Base-by-base conservation (phyloP, 2,888 invertebrate genomes). In the Serrognathus titanus region DNA sequence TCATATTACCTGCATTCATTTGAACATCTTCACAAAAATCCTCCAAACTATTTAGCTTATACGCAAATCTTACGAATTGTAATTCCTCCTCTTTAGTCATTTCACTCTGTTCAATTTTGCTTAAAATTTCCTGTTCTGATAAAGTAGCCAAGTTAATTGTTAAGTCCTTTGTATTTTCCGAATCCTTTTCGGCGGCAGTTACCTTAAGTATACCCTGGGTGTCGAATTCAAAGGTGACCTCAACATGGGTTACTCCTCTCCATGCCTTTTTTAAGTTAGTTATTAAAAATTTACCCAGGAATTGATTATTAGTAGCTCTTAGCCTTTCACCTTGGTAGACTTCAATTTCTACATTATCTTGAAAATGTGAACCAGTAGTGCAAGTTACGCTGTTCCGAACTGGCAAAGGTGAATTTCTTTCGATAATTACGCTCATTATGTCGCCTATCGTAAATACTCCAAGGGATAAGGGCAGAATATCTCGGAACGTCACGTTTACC, bases 321-420 rank as follows among this genome's bases (percentile, higher is more conserved):
- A 16, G 43, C 5, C 24, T 48, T 24, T 55, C 55, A 10, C 55
- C 55, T 43, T 55, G 48, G 20, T 49, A 55, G 11, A 55, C 36
- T 16, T 11, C 12, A 20, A 55, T 45, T 36, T 12, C 5, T 16
- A 55, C 43, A 7, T 1, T n/a, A 3, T 35, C 51, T 54, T 68
- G 66, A 12, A 63, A 53, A 43, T 66, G 60, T 4, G 55, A 16
- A 6, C 51, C 20, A 2, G 66, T 67, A 7, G 46, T 8, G 7
- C 45, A 48, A 2, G 43, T 40, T 12, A 24, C 46, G 11, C 13
- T 53, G 1, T 13, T 16, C 13, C 16, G 55, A 3, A 16, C 7
- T 1, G 68, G 68, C 24, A 68, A 51, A 8, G 53, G 39, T 37
- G 64, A 59, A 51, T 68, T 68, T 47, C 64, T 61, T 24, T 58